Evolutionary conservation across 2,113 vertebrate genomes (phyloP), one percentile per base, ranked within the genome.

Genomic region (Condylura cristata): DNA sequence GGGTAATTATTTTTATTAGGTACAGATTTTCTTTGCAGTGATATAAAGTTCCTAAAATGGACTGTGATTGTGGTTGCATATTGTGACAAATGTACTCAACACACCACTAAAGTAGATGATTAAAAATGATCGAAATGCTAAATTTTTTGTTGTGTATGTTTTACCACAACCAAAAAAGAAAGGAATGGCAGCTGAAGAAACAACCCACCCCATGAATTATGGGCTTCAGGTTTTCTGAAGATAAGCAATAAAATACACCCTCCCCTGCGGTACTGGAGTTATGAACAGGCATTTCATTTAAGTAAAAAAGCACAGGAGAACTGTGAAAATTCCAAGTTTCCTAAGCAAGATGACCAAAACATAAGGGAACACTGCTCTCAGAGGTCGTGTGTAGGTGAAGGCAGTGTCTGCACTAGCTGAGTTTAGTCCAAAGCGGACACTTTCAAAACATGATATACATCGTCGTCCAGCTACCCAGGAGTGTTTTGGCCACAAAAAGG

Each of bases 281-380:
- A 71, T 71, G 18, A 91, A 79, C 16, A 88, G 20, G 24, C 41
- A 75, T 90, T 79, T 89, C 68, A 78, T 70, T 86, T 63, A 87
- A 68, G 32, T 20, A 28, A 88, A 88, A 95, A 90, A 72, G 37
- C 26, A 32, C 68, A 90, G 39, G 58, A 75, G 24, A 90, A 72
- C 11, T 88, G 24, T 84, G 66, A 71, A 85, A 95, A 92, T 61
- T 66, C 41, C 81, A 93, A 82, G 44, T 61, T 91, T 90, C 82
- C 37, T 16, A 10, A 81, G 24, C 28, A 95, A 66, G 83, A 95
- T 44, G 63, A 94, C 91, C 56, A 79, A 95, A 94, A 87, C 0
- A 18, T 79, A 30, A 92, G 46, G 1, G 82, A 39, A 56, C 41
- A 18, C 7, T 0, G 39, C 6, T 0, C 2, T 2, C 6, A n/a